Evolutionary conservation across 2,888 invertebrate species (phyloP), one percentile per base, ranked within the genome.

Genomic region (Embidobia sp.): DNA sequence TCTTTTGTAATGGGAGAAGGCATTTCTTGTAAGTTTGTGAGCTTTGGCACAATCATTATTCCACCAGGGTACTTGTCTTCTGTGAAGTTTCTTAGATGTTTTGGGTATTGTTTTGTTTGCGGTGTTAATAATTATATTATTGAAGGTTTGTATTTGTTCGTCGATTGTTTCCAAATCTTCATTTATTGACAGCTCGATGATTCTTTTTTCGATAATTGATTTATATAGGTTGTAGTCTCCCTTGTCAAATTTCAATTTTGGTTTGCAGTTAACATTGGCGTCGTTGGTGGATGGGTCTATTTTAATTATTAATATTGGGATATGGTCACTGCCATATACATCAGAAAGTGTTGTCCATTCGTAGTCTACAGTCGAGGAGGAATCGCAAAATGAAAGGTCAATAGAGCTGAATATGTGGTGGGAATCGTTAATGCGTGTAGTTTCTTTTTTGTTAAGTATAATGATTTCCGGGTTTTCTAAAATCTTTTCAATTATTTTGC

Each of bases 401-500:
- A 81, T 79, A 2, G 72, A 37, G 22, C 70, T 78, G 19, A 69
- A 18, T 13, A 42, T 51, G 10, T 79, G 70, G 5, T 75, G 64
- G 1, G 72, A 49, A 10, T 15, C 26, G 40, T 81, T 82, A 6
- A 81, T 53, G 27, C 76, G 76, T 0, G 81, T 81, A 2, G 70
- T 57, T 8, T 19, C 3, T 18, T 55, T 8, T 4, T 19, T 33
- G 37, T 80, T 78, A 1, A 80, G 37, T 5, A 77, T 6, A 1
- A 42, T 40, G 6, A 77, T 15, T 6, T 80, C 61, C 7, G 19
- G 19, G 7, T 72, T 18, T 10, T 80, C 61, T 15, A 81, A 13
- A 5, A 77, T 19, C 13, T 61, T 16, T 63, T 80, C 78, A 1
- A 83, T 27, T 5, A 70, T 64, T 63, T 75, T 78, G 10, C 82